Evolutionary conservation across 2,113 vertebrate genomes (phyloP), one percentile per base, ranked within the genome.

Genomic region (Aleadryas rufinucha): DNA sequence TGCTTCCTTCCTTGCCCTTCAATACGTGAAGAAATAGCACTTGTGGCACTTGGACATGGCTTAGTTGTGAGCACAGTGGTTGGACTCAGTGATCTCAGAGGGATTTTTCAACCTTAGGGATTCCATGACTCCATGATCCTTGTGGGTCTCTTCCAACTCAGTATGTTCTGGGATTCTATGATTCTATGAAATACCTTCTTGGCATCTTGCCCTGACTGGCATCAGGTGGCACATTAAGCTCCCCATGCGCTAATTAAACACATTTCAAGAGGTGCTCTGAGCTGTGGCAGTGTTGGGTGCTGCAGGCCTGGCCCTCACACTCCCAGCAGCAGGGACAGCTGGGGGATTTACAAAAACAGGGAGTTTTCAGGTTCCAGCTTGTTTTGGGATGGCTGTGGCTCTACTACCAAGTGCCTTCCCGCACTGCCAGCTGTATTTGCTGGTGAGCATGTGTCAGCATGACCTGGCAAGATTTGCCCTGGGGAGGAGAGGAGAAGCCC

Each of bases 211-310:
- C 39, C 35, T 35, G 18, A 9, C 41, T 72, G 85, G 54, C 74
- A 84, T 87, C 65, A 70, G 65, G 42, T 84, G 65, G 45, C 8
- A 2, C 2, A 26, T 35, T 31, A 59, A 79, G 20, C 39, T 89
- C 84, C 54, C 60, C 0, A 0, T 23, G 17, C 0, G 0, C 54
- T 70, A n/a, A 75, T 88, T 78, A 57, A 81, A 49, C 54, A 19
- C 53, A 4, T 52, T 47, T 65, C 42, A 61, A 69, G 75, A 66
- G 76, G 27, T 64, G 23, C 66, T 81, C 37, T 22, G 69, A 69
- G 49, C 61, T 75, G 66, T 50, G 68, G 44, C 33, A 5, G 35
- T 16, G 28, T 59, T 54, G 60, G 61, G n/a, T 5, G 16, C 59
- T 37, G 41, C 54, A 60, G 50, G 52, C 30, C 37, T 56, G 61